phyloP scores from a whole-genome alignment of 1,140 invertebrate genomes.

The Halyomorpha halys region DNA sequence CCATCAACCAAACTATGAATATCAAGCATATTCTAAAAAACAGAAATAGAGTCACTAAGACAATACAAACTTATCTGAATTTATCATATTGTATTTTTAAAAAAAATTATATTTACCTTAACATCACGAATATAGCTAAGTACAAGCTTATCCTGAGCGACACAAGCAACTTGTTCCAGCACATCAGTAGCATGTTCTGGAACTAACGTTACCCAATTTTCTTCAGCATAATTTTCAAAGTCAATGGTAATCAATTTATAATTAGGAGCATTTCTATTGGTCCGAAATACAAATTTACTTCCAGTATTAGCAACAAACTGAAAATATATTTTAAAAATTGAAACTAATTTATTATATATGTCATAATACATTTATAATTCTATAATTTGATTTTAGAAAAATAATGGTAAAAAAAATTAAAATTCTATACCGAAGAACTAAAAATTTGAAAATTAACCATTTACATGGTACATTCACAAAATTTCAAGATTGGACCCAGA shows the following conservation, averaged over 20 bases:
- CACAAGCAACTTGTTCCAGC: slow-evolving; percentile 74
- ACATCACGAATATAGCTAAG: slow-evolving; percentile 90
- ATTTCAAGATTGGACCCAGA: too few species aligned
- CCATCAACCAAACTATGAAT: slow-evolving; percentile 68
- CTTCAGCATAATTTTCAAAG: slow-evolving; percentile 61
- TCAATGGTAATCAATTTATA: slow-evolving; percentile 83
- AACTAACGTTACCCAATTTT: slow-evolving; percentile 76
- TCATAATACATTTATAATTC: background rate
- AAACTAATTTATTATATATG: background rate
- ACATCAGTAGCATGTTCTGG: slow-evolving; percentile 79
- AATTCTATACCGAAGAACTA: background rate
- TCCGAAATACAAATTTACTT: slow-evolving; percentile 72
- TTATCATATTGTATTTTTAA: background rate
- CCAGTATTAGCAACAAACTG: slow-evolving; percentile 88
- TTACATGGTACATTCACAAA: too few species aligned
- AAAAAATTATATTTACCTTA: slow-evolving; percentile 51
- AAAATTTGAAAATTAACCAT: too few species aligned
- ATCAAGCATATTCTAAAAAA: slow-evolving; percentile 67
- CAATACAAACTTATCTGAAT: slow-evolving; percentile 1
- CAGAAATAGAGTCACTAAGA: background rate
- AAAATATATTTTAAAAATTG: slow-evolving; percentile 33
- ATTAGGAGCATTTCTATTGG: slow-evolving; percentile 88
- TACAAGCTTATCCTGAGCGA: slow-evolving; percentile 78
- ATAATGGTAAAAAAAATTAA: background rate
- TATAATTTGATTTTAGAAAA: slow-evolving; percentile 2